Evolutionary conservation across 2,888 invertebrate genomes (phyloP).

Genomic region (Podabrus alpinus): DNA sequence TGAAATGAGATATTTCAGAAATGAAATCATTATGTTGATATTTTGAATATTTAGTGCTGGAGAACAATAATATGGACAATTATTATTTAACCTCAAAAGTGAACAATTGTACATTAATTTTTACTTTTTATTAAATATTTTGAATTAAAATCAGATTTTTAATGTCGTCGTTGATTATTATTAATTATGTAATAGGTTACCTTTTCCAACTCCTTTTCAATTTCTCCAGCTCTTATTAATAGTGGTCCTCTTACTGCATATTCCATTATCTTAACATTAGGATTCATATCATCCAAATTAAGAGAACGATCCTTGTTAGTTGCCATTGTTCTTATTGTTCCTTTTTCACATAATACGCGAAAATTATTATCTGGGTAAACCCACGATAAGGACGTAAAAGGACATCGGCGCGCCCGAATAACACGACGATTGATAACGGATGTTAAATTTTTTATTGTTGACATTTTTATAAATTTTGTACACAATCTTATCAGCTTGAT

Average conservation of each 20-base stretch:
- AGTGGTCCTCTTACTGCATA: slow-evolving; percentile 95
- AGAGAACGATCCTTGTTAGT: slow-evolving; percentile 32
- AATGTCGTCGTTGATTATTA: neutral
- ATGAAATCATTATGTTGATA: neutral
- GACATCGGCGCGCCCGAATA: neutral
- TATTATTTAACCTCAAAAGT: neutral
- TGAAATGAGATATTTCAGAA: neutral
- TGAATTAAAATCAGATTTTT: neutral
- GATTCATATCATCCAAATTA: slow-evolving; percentile 77
- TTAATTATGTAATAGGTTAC: neutral
- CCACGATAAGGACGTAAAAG: neutral
- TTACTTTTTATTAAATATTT: neutral
- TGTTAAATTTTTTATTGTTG: neutral
- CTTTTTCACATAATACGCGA: neutral
- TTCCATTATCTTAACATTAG: slow-evolving; percentile 83
- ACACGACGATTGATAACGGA: neutral
- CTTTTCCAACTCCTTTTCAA: slow-evolving; percentile 78
- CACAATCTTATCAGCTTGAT: neutral
- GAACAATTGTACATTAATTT: neutral
- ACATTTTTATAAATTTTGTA: neutral
- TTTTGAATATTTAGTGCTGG: neutral
- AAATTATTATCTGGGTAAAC: neutral
- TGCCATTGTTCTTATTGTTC: neutral
- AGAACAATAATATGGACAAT: too few species aligned
- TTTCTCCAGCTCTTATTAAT: slow-evolving; percentile 83